Base-by-base conservation (phyloP, 2,797 vertebrate genomes). In the Poeciliopsis paucimaculata region DNA sequence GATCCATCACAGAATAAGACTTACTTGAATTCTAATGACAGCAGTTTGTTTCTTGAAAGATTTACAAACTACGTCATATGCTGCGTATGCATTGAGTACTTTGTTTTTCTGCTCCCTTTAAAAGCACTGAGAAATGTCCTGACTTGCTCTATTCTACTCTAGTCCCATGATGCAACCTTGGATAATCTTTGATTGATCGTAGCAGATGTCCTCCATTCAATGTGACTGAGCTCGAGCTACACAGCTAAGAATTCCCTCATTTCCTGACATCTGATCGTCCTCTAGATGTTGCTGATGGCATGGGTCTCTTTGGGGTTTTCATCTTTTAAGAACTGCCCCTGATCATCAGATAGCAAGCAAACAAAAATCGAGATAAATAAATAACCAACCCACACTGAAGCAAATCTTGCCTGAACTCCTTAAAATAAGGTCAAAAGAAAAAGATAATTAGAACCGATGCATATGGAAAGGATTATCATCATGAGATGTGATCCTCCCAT, bases 351-450 rank as follows among this genome's bases (percentile, higher is more conserved):
- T 87, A 89, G 89, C 81, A 57, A 89, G 62, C 34, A 83, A 86
- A 89, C 76, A 70, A 75, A 70, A 76, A 84, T 77, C 15, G 26
- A 75, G 12, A 26, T 36, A 28, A 47, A 43, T 15, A 75, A 13
- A 77, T 71, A 85, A 85, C 83, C 41, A 73, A 91, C 92, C 90
- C 91, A 84, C 81, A 76, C 90, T 88, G 66, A 89, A 88, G 89
- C 82, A 92, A 91, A 91, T 87, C 89, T 91, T 90, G 88, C 87
- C 87, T 91, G 85, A 92, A 93, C 91, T 92, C 87, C 88, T 88
- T 60, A 75, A 62, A 89, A 87, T 75, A 81, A 88, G 92, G 94
- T 94, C 93, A 94, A 74, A 92, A 91, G 89, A 86, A 86, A 90
- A 89, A 89, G 91, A 92, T 93, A 93, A 94, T 92, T 86, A 91